Base-by-base conservation (phyloP, 2,797 vertebrate species). In the Kryptolebias ocellatus region DNA sequence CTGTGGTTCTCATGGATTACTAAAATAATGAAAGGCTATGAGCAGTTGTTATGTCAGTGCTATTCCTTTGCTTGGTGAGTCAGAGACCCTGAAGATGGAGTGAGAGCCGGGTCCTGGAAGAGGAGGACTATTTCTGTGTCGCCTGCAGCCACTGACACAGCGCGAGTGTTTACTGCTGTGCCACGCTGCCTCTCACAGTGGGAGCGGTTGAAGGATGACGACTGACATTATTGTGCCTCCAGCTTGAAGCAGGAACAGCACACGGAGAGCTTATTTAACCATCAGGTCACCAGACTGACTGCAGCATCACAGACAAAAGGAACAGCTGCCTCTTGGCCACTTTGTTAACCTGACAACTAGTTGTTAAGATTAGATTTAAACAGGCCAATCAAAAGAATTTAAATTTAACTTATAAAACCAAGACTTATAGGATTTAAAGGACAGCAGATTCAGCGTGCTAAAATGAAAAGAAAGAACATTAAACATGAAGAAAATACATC, bases 81-180 rank as follows among this genome's bases (percentile, higher is more conserved):
- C 85, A 87, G 77, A 81, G 83, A 86, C 83, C 83, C 83, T 67
- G 78, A 84, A 90, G 89, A 89, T 79, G 82, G 77, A 91, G 81
- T 51, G 64, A 64, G 70, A 81, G 81, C 71, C 67, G 15, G 79
- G 83, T 82, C 88, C 81, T 79, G 76, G 60, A 83, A 89, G 87
- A 87, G 49, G 77, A 86, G 81, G 83, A 87, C 90, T 92, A 89
- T 93, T 93, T 92, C 78, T 85, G 90, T 84, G 87, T 91, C 79
- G 89, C 92, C 92, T 71, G 83, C 79, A 89, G 92, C 88, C 86
- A 87, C 80, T 87, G 89, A 92, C 92, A 90, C 87, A 87, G 85
- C n/a, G 87, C 84, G 54, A 88, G 87, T 92, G 89, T 92, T 92
- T 89, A 90, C 82, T 90, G 85, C 90, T 84, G 89, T 86, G 90